Conservation (phyloP, 2,113 vertebrate genomes). For the Nannospalax galili region DNA sequence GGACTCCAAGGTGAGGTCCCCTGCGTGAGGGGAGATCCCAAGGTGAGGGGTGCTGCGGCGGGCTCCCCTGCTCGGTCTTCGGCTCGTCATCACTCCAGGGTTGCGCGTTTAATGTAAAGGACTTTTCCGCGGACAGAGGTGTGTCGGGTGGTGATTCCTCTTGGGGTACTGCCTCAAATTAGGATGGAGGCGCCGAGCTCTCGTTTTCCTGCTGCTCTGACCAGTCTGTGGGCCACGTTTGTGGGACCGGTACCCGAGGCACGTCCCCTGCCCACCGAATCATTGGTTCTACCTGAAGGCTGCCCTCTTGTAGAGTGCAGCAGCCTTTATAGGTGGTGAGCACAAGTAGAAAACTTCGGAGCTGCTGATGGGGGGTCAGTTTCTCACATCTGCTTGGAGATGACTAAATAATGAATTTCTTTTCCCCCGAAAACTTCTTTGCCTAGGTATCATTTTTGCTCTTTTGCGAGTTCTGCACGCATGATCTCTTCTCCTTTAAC, state of each 20-base stretch:
- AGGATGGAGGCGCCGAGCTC: neutral
- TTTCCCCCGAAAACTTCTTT: neutral
- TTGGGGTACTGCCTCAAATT: neutral
- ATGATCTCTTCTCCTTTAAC: neutral
- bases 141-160: neutral
- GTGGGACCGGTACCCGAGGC: neutral
- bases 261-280: neutral
- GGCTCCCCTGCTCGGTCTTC: neutral
- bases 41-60: too few relatives aligned
- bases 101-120: neutral
- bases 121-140: neutral
- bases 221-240: neutral
- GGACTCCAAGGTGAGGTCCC: conserved; percentile 90
- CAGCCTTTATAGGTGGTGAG: neutral
- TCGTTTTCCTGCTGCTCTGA: neutral
- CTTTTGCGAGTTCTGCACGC: neutral
- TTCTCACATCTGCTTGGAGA: neutral
- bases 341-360: neutral
- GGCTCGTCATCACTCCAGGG: neutral
- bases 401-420: neutral
- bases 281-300: neutral
- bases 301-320: neutral
- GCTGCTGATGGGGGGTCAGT: neutral
- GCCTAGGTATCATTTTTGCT: neutral
- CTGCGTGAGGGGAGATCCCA: too few relatives aligned